Conservation (phyloP, 2,113 vertebrate species). For the Telmatochromis sp. region DNA sequence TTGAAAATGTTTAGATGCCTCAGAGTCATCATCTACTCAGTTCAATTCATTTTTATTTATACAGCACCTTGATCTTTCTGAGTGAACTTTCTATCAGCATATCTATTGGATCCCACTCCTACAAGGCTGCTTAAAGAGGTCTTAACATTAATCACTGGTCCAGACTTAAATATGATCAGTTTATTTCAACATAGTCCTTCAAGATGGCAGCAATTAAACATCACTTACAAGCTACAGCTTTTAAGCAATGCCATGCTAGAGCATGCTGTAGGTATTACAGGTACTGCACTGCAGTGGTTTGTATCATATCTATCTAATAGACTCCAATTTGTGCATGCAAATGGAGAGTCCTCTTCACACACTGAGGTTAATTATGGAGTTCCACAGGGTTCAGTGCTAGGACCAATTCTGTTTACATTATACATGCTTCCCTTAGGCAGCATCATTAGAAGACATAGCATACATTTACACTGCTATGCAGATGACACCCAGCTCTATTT, state of each 20-base stretch:
- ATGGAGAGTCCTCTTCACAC: not conserved
- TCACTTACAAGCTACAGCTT: not conserved
- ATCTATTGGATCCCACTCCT: not conserved
- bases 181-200: not conserved
- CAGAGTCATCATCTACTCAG: not conserved
- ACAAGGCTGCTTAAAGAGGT: not conserved
- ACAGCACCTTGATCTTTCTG: not conserved
- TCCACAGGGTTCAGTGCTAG: not conserved
- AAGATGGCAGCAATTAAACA: not conserved
- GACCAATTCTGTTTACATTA: not conserved
- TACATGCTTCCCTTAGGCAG: not conserved
- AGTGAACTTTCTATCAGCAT: not conserved
- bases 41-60: not conserved
- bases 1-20: not conserved
- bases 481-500: not conserved
- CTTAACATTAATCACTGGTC: not conserved
- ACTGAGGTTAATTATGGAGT: not conserved
- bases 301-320: not conserved
- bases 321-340: rapidly evolving
- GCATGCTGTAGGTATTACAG: not conserved
- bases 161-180: not conserved
- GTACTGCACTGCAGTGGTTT: not conserved
- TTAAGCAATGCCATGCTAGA: not conserved
- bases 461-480: not conserved
- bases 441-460: rapidly evolving